phyloP scores from a whole-genome alignment of 2,888 invertebrate species.

The Catonia carolina region DNA sequence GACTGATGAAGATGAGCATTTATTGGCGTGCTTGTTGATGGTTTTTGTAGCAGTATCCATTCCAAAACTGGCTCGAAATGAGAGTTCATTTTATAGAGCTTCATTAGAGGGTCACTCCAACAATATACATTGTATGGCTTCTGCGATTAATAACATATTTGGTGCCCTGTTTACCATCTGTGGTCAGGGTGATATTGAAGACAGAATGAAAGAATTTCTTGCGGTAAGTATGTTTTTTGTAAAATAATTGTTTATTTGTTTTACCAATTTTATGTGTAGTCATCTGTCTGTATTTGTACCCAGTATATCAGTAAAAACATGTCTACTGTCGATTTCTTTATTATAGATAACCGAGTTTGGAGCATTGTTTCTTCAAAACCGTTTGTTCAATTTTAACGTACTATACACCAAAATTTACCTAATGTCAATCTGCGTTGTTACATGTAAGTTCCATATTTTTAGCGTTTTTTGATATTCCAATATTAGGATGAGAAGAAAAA shows the following conservation, averaged over 20 bases:
- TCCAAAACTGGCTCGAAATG: constrained; percentile 86
- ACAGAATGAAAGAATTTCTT: constrained; percentile 91
- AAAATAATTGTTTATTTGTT: not conserved
- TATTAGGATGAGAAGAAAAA: no score
- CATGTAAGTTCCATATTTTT: no score
- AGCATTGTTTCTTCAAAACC: no score
- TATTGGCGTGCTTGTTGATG: constrained; percentile 91
- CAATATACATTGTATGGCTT: constrained; percentile 97
- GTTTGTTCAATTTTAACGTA: no score
- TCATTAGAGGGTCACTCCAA: constrained; percentile 93
- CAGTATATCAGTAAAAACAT: not conserved
- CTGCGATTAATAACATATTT: constrained; percentile 92
- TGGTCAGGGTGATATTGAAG: constrained; percentile 92
- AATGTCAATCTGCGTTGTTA: no score
- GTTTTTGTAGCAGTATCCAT: constrained; percentile 98
- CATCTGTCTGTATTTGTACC: not conserved
- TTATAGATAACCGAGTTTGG: no score
- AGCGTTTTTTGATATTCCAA: no score
- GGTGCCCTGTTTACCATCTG: constrained; percentile 95
- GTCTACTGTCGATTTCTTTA: no score
- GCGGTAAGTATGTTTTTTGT: constrained; percentile 46
- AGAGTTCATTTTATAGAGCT: constrained; percentile 81
- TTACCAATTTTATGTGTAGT: not conserved
- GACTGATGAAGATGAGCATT: constrained; percentile 85
- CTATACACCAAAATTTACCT: no score